Evolutionary conservation across 2,888 invertebrate genomes (phyloP), one percentile per base, ranked within the genome.

Genomic region (Tetheella fluctuosa): DNA sequence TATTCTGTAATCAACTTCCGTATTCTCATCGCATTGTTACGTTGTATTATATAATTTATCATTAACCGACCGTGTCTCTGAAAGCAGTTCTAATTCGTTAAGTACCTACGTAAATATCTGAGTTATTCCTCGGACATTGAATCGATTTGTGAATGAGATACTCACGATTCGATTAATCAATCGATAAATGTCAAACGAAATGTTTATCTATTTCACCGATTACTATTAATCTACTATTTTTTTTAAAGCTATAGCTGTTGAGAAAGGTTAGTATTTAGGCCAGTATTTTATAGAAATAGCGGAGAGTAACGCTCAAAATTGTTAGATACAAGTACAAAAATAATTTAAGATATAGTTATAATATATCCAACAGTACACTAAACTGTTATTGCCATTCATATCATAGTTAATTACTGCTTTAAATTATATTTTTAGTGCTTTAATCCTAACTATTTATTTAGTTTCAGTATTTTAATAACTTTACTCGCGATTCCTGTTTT

Each of bases 21-120:
- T 69, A 64, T 74, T 79, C 76, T 70, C 76, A 73, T 79, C 75
- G 70, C 66, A 77, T 77, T 77, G 76, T 83, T 79, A 63, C 62
- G 61, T 55, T 62, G 39, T 23, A 56, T 86, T 84, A 65, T 67
- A 75, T 80, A 83, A 86, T 64, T 34, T 52, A 58, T 73, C 54
- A 68, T 74, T 73, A 66, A 68, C 68, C 69, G 72, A 76, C 65
- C 71, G 73, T 65, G 71, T 76, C 76, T 76, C 76, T 74, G 68
- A 69, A 71, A 73, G 74, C 73, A 69, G 67, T 59, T 68, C 73
- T 67, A 76, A 75, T 73, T 20, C 69, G 59, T 54, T 59, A 59
- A 63, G 63, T 70, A 69, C 69, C 68, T 68, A 70, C 70, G 69
- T 68, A 70, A 64, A 68, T 69, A 70, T 69, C 61, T 65, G 65